Evolutionary conservation across 2,888 invertebrate genomes (phyloP).

Genomic region (Zhengitettix transpicula): DNA sequence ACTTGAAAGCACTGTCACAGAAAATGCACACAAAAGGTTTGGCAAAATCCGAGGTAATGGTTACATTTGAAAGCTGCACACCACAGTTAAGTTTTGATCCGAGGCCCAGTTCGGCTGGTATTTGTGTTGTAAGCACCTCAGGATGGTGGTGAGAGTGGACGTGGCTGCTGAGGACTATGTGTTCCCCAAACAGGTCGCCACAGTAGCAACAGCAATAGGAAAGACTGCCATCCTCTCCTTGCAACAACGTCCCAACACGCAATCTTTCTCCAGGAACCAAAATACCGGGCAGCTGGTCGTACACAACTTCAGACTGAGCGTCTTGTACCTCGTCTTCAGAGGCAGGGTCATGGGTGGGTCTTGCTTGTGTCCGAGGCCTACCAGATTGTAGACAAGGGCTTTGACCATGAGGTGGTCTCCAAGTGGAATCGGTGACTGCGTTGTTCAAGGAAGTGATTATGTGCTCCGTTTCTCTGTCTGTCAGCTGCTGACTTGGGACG

Average conservation of each 20-base stretch:
- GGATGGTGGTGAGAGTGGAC: slow-evolving; percentile 5
- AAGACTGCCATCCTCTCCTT: slow-evolving; percentile 1
- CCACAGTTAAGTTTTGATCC: slow-evolving; percentile 10
- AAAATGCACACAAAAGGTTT: slow-evolving; percentile 16
- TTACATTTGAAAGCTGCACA: slow-evolving; percentile 12
- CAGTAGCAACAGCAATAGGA: slow-evolving; percentile 8
- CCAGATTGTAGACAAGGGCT: no score
- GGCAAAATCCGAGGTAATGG: slow-evolving; percentile 10
- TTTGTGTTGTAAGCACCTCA: slow-evolving; percentile 5
- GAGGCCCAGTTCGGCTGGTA: slow-evolving; percentile 8
- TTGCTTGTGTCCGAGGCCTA: no score
- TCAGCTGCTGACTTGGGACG: not conserved
- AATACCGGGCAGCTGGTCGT: slow-evolving; percentile 3
- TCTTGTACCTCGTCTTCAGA: no score
- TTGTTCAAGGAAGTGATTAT: not conserved
- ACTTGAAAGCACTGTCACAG: slow-evolving; percentile 15
- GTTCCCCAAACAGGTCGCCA: not conserved
- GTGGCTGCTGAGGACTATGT: slow-evolving; percentile 3
- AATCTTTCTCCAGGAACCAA: slow-evolving; percentile 7
- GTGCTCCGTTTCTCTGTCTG: not conserved
- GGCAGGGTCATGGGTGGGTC: no score
- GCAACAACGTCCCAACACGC: slow-evolving; percentile 3
- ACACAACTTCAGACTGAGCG: not conserved
- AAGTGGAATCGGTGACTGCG: not conserved
- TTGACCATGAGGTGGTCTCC: not conserved